A percentile compares a stretch with the other conserved stretches of the same genome.
Evolutionary conservation across 2,113 vertebrate species (phyloP).

Genomic region (Corythoichthys haematopterus): DNA sequence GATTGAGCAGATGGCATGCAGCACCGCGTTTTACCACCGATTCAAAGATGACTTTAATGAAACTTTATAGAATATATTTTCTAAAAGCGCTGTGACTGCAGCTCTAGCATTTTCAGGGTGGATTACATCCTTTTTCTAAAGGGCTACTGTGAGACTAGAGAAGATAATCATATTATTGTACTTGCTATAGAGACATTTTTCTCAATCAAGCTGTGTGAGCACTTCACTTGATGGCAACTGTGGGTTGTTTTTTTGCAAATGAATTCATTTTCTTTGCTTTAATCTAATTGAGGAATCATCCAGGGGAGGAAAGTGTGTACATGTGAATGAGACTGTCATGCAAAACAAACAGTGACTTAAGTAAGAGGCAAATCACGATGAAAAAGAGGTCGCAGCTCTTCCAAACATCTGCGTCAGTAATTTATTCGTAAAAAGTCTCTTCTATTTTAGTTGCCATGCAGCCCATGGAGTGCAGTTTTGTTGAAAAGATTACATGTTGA

Average conservation of each 20-base stretch:
- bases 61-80: conserved; percentile 52
- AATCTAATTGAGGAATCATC: conserved; percentile 35
- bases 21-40: conserved; percentile 26
- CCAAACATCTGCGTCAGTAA: not conserved
- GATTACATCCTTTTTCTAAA: conserved; percentile 32
- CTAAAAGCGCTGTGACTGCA: conserved; percentile 13
- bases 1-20: conserved; percentile 32
- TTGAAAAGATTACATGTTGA: not conserved
- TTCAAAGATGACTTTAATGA: conserved; percentile 48
- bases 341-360: conserved; percentile 2
- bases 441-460: not conserved
- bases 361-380: not conserved
- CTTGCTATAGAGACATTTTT: conserved; percentile 28
- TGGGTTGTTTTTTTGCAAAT: conserved; percentile 18
- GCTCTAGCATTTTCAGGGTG: conserved; percentile 30
- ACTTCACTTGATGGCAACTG: conserved; percentile 19
- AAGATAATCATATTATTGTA: conserved; percentile 51
- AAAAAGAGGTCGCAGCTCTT: conserved; percentile 1
- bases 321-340: not conserved
- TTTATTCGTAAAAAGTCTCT: not conserved
- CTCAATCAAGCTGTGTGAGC: conserved; percentile 31
- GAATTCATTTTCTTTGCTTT: conserved; percentile 42
- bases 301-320: conserved; percentile 3
- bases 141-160: conserved; percentile 43
- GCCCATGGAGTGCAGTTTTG: conserved; percentile 4